Evolutionary conservation across 2,888 invertebrate genomes (phyloP), one percentile per base, ranked within the genome.

Genomic region (Nymphalis c-album): DNA sequence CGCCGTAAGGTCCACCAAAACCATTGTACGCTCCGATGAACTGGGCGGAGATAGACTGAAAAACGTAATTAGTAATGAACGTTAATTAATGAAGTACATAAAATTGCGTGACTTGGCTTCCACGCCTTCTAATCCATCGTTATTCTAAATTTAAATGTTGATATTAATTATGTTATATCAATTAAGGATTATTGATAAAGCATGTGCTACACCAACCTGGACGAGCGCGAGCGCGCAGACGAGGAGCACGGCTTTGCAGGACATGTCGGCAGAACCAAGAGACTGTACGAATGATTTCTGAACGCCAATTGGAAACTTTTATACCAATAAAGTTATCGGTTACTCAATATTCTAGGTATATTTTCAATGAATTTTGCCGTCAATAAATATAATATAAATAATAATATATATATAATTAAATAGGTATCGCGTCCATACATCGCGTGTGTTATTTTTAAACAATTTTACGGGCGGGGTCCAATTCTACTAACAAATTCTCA

Each of bases 11-110:
- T 20, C 17, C 31, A 1, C 60, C 63, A 20, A n/a, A 47, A 2
- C 63, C 65, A 35, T 51, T 46, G 31, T 62, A 68, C 2, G 62
- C 55, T 5, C 67, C 69, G 1, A 69, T 20, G 35, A 60, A 67
- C 50, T 70, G 68, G 18, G 68, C 69, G 22, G 67, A 45, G 48
- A 68, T 71, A 47, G 60, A 71, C 75, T 72, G 75, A 65, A 60
- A 74, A 40, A 40, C 0, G 3, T 10, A 2, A 55, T 58, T 35
- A 2, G 26, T 13, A 45, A 13, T 18, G 26, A 5, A 3, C 5
- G 4, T 26, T 26, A 18, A 20, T 20, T 10, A 50, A 18, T 20
- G 8, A 18, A 20, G 10, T 7, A 2, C 7, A 20, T 7, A 10
- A 20, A 18, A 50, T 3, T 18, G n/a, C 18, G 18, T n/a, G 48